Conservation (phyloP, 37 sponge, comb jelly and placozoan genomes). For the Hexactinellida sp. region DNA sequence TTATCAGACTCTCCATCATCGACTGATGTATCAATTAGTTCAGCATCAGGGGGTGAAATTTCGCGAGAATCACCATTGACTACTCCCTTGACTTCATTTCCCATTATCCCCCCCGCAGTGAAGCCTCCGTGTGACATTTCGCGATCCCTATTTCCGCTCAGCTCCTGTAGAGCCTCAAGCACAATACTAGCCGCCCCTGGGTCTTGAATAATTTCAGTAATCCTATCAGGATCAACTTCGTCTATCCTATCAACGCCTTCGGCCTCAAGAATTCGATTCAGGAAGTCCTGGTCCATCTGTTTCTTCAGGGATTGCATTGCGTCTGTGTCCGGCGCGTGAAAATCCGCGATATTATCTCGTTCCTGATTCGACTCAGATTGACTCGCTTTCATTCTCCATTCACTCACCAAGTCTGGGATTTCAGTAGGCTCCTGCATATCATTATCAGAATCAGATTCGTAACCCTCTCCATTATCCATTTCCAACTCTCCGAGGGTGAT, state of each 20-base stretch:
- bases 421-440: not conserved
- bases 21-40: not conserved
- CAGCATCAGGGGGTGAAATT: not conserved
- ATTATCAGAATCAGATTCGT: not conserved
- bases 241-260: not conserved
- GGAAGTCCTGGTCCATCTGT: not conserved
- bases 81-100: too few species aligned
- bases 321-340: slow-evolving; percentile 5
- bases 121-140: not conserved
- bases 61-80: not conserved
- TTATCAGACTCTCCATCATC: not conserved
- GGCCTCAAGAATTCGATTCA: not conserved
- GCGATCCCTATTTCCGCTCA: too few species aligned
- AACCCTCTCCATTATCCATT: not conserved
- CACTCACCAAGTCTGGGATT: not conserved
- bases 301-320: not conserved
- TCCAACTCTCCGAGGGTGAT: not conserved
- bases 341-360: not conserved
- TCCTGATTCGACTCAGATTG: not conserved
- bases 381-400: not conserved
- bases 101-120: not conserved
- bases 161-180: not conserved
- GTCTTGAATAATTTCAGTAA: not conserved
- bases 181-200: not conserved
- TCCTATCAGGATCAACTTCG: not conserved